phyloP scores from a whole-genome alignment of 2,888 invertebrate species.

The Dynastes hyllus region DNA sequence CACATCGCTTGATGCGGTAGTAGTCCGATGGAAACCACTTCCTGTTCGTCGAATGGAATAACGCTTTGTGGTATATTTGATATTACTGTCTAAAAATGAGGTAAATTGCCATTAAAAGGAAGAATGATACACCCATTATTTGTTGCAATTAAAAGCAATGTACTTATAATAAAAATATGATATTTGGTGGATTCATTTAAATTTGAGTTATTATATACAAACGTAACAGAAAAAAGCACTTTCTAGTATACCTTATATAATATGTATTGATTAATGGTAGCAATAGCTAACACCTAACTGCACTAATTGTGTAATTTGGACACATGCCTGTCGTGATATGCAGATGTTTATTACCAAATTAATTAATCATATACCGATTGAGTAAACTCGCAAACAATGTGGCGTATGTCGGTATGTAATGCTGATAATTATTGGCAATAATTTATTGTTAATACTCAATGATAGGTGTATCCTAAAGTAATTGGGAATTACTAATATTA shows the following conservation, averaged over 20 bases:
- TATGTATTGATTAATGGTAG: neutral
- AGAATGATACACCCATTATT: too few relatives aligned
- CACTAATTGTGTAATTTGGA: constrained; percentile 12
- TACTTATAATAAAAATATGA: too few relatives aligned
- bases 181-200: too few relatives aligned
- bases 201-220: too few relatives aligned
- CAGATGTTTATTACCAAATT: constrained; percentile 24
- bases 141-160: too few relatives aligned
- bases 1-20: constrained; percentile 16
- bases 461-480: neutral
- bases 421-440: constrained; percentile 23
- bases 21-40: constrained; percentile 10
- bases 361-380: constrained; percentile 21
- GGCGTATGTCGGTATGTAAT: constrained; percentile 7
- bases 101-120: neutral
- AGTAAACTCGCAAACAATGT: constrained; percentile 22
- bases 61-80: neutral
- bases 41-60: constrained; percentile 7
- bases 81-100: neutral
- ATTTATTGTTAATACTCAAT: neutral
- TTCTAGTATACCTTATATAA: too few relatives aligned
- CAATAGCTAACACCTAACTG: neutral
- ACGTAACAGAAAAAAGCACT: too few relatives aligned
- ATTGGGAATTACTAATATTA: neutral
- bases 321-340: neutral